Conservation (phyloP, 1,140 invertebrate genomes). For the Papilio aristodemus region DNA sequence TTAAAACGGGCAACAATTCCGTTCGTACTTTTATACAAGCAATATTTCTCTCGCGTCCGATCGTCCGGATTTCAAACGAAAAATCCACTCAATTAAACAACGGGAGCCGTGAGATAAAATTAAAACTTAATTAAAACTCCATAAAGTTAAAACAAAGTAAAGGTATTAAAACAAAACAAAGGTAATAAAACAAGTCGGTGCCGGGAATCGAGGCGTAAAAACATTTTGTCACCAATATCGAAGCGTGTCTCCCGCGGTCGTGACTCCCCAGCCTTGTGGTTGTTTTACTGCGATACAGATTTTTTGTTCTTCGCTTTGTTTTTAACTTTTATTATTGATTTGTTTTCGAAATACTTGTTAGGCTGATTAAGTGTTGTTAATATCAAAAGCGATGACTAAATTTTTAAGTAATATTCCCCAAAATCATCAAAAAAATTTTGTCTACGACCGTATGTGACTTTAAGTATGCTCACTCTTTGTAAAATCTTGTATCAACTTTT, state of each 20-base stretch:
- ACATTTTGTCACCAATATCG: conserved; percentile 67
- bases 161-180: conserved; percentile 42
- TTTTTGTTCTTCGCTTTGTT: conserved; percentile 42
- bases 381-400: too few species aligned
- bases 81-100: conserved; percentile 44
- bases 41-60: conserved; percentile 27
- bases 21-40: conserved; percentile 22
- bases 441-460: too few species aligned
- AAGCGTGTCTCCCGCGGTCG: conserved; percentile 45
- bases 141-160: conserved; percentile 49
- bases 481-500: too few species aligned
- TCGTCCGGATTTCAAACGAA: conserved; percentile 25
- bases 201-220: conserved; percentile 58
- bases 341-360: conserved; percentile 36
- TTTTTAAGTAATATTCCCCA: too few species aligned
- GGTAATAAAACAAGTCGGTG: conserved; percentile 34
- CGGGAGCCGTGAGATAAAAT: conserved; percentile 66
- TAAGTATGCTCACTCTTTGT: too few species aligned
- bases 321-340: conserved; percentile 34
- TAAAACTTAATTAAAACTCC: conserved; percentile 73
- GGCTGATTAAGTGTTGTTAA: conserved; percentile 30
- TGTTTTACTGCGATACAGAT: conserved; percentile 40
- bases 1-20: conserved; percentile 19
- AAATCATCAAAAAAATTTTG: too few species aligned
- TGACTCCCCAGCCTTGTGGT: conserved; percentile 37